These are phyloP conservation scores for Nebria salina DNA, from an alignment of 2,888 invertebrate genomes.

Conservation along the genomic window DNA sequence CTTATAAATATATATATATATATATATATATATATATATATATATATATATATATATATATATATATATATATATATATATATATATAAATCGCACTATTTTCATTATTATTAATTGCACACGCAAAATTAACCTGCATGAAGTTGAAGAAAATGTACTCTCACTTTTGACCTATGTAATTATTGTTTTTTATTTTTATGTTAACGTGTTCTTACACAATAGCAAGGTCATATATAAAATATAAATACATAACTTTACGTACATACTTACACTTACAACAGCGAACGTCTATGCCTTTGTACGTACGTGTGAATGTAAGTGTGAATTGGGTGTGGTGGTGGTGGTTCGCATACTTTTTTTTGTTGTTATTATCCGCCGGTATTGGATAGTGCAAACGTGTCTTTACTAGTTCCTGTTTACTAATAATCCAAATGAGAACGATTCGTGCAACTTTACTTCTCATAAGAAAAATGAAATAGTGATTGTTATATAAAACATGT, in stretches of 20 bases:
- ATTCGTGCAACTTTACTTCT: background rate
- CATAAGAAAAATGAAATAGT: background rate
- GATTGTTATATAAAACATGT: background rate
- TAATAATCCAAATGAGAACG: background rate
- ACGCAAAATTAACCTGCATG: constrained; percentile 9
- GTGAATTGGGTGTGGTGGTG: constrained; percentile 8
- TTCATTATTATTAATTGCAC: background rate
- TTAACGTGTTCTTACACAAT: constrained; percentile 37
- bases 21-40: background rate
- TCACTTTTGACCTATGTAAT: constrained; percentile 44
- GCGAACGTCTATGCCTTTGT: background rate
- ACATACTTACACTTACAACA: constrained; percentile 4
- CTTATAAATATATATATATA: background rate
- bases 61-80: background rate
- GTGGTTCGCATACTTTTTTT: background rate
- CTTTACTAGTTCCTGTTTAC: background rate
- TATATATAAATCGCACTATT: background rate
- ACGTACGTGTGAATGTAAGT: background rate
- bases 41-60: background rate
- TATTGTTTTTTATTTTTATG: constrained; percentile 39
- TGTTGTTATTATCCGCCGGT: background rate
- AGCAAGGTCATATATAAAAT: constrained; percentile 31
- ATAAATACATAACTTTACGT: constrained; percentile 11
- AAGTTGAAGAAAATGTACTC: constrained; percentile 28
- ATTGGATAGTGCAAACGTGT: background rate